phyloP scores from a whole-genome alignment of 1,140 invertebrate genomes.

The Mactra quadrangularis region DNA sequence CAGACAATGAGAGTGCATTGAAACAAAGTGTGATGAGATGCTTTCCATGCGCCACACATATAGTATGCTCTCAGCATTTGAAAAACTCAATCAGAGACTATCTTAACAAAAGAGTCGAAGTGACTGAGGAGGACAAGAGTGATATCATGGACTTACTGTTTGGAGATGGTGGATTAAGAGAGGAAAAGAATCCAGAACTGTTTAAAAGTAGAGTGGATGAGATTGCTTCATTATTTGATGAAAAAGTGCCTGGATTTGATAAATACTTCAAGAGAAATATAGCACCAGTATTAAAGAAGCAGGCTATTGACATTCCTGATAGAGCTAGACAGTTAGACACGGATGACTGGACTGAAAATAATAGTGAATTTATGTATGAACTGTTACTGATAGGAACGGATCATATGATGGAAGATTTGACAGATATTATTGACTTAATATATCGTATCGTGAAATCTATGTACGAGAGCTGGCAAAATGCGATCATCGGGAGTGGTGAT shows the following conservation, averaged over 20 bases:
- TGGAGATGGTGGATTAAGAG: not conserved
- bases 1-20: slow-evolving; percentile 15
- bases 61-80: slow-evolving; percentile 10
- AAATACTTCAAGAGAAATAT: not conserved
- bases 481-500: not conserved
- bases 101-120: not conserved
- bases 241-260: not conserved
- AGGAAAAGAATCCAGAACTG: not conserved
- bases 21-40: not conserved
- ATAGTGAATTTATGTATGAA: not conserved
- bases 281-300: not conserved
- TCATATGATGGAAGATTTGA: slow-evolving; percentile 16
- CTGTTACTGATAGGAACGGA: slow-evolving; percentile 2
- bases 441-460: not conserved
- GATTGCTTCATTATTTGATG: not conserved
- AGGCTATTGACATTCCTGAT: too few relatives aligned
- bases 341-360: too few relatives aligned
- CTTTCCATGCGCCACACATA: slow-evolving; percentile 14
- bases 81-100: slow-evolving; percentile 3
- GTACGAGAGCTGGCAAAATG: not conserved
- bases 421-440: slow-evolving; percentile 1
- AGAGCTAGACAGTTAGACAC: too few relatives aligned
- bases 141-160: not conserved
- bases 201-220: not conserved
- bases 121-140: not conserved